Evolutionary conservation across 1,140 invertebrate genomes (phyloP), one percentile per base, ranked within the genome.

Genomic region (Drosophila suzukii): DNA sequence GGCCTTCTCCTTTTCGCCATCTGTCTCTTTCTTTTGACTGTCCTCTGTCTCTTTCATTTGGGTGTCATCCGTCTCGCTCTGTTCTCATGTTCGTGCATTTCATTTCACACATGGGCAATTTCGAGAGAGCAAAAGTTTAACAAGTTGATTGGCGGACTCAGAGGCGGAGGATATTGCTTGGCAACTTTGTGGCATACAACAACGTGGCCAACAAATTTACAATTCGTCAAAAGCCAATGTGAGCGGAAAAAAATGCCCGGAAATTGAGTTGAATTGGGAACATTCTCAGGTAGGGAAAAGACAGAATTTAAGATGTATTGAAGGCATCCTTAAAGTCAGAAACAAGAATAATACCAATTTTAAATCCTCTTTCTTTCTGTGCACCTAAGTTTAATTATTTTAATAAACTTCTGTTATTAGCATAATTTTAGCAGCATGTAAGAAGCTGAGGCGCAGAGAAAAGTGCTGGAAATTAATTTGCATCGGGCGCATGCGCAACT

Each of bases 391-490:
- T 24, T 32, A 24, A 57, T 39, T 11, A 13, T 36, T 6, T 57
- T 55, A 47, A 39, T 55, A 46, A 55, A 51, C 57, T 72, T 46
- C 61, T 53, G 57, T 67, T 55, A 81, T 82, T 78, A 82, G 62
- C 78, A 82, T 82, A 82, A 78, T 68, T 70, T 78, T 73, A 46
- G 56, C 75, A 53, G 62, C 66, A 78, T 74, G 66, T 66, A 70
- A 72, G 30, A 66, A 32, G 55, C 6, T 43, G 39, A 24, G 54
- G 17, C 24, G 11, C n/a, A 47, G 41, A 44, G 51, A 46, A 76
- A 88, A 86, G 83, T 68, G 66, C 54, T 75, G 76, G 63, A 88
- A 89, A 80, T 83, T 88, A 88, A 89, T 88, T 88, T 83, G 76
- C 80, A 74, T 77, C 47, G 50, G 57, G 84, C 83, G 84, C 83